Evolutionary conservation across 2,888 invertebrate genomes (phyloP).

Genomic region (Pyralis farinalis): DNA sequence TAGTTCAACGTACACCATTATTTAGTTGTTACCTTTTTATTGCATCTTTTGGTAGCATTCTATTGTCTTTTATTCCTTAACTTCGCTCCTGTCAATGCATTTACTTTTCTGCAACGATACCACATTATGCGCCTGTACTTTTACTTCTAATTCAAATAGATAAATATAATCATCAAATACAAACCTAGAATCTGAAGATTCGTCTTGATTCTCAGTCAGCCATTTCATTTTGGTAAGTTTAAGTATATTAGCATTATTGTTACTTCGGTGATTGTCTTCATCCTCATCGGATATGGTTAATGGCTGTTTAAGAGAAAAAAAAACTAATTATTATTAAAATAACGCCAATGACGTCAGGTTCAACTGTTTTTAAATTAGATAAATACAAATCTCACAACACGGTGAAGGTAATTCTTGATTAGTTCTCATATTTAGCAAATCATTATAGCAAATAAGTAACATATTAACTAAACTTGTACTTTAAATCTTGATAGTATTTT

Average conservation of each 20-base stretch:
- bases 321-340: too few species aligned
- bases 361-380: too few species aligned
- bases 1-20: too few species aligned
- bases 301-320: slow-evolving; percentile 30
- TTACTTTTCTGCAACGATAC: slow-evolving; percentile 62
- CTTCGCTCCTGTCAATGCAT: slow-evolving; percentile 65
- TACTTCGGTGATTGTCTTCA: slow-evolving; percentile 21
- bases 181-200: slow-evolving; percentile 56
- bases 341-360: too few species aligned
- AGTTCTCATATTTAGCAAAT: too few species aligned
- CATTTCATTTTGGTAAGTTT: slow-evolving; percentile 69
- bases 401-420: too few species aligned
- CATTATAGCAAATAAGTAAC: too few species aligned
- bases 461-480: too few species aligned
- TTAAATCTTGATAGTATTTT: too few species aligned
- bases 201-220: slow-evolving; percentile 54
- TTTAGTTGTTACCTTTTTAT: slow-evolving; percentile 12
- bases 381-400: too few species aligned
- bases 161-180: slow-evolving; percentile 11
- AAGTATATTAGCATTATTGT: slow-evolving; percentile 47
- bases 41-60: neutral
- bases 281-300: slow-evolving; percentile 26
- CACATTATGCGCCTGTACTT: slow-evolving; percentile 31
- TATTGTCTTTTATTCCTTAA: slow-evolving; percentile 27
- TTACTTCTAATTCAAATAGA: neutral